Conservation (phyloP, 2,113 vertebrate species). For the Caranx melampygus region DNA sequence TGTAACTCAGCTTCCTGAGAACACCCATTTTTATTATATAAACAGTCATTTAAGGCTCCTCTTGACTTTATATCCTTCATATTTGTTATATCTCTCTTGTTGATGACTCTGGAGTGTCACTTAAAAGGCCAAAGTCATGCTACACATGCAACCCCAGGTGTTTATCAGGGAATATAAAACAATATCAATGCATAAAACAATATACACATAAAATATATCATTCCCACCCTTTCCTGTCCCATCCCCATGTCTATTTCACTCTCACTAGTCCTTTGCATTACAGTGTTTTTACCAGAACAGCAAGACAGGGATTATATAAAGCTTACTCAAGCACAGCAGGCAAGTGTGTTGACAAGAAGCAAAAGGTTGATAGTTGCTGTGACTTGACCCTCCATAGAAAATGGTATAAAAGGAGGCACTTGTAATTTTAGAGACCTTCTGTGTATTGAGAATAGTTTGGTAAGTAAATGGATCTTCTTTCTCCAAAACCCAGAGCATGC, state of each 20-base stretch:
- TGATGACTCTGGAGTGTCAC: not conserved
- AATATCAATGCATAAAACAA: slow-evolving; percentile 8
- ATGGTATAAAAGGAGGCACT: slow-evolving; percentile 39
- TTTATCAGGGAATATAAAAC: not conserved
- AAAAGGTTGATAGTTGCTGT: slow-evolving; percentile 29
- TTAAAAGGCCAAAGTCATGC: not conserved
- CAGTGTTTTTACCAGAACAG: slow-evolving; percentile 33
- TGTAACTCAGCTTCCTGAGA: not conserved
- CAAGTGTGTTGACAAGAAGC: slow-evolving; percentile 6
- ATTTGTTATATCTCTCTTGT: not conserved
- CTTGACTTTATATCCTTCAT: not conserved
- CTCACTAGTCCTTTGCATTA: slow-evolving; percentile 1
- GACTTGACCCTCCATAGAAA: slow-evolving; percentile 35
- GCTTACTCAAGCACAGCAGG: slow-evolving; percentile 10
- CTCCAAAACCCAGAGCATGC: not conserved
- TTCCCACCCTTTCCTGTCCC: not conserved
- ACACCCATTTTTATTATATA: slow-evolving; percentile 6
- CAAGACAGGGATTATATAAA: slow-evolving; percentile 43
- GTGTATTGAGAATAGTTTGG: slow-evolving; percentile 17
- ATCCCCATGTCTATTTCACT: not conserved
- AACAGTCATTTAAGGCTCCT: not conserved
- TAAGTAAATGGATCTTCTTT: slow-evolving; percentile 1
- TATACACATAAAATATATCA: slow-evolving; percentile 16
- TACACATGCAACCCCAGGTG: not conserved
- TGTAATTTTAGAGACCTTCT: slow-evolving; percentile 56